Percentiles rank a stretch among this genome's conserved stretches.
Evolutionary conservation across 2,888 invertebrate genomes (phyloP).

Genomic region (Torymus aiolomorphi): DNA sequence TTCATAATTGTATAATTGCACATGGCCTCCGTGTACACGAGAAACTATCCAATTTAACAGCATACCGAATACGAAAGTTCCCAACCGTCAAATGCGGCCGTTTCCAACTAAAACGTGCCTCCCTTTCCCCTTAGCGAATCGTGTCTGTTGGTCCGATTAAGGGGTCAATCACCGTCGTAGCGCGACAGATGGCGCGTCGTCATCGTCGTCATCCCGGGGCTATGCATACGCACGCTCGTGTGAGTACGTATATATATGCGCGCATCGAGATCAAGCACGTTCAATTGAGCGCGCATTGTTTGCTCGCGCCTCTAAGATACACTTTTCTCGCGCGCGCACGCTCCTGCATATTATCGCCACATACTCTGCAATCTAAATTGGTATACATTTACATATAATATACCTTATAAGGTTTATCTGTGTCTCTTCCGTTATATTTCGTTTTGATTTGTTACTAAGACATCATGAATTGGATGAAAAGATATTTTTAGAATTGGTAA

Average conservation of each 20-base stretch:
- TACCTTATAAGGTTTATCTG: too few relatives aligned
- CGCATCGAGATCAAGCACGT: constrained; percentile 11
- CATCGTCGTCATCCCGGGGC: not conserved
- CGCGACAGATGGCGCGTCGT: not conserved
- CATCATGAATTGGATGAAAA: too few relatives aligned
- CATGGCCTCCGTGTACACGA: too few relatives aligned
- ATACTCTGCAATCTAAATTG: too few relatives aligned
- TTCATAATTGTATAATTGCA: too few relatives aligned
- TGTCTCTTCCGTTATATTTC: too few relatives aligned
- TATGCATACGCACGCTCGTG: not conserved
- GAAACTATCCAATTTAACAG: too few relatives aligned
- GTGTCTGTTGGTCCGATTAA: constrained; percentile 34
- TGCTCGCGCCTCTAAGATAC: constrained; percentile 14
- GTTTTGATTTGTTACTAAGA: too few relatives aligned
- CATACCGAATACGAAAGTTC: too few relatives aligned
- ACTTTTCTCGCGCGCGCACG: not conserved
- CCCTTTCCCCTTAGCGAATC: constrained; percentile 30
- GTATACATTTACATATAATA: too few relatives aligned
- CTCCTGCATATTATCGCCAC: too few relatives aligned
- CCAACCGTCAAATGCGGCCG: not conserved
- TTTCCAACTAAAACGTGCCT: constrained; percentile 12
- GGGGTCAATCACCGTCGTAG: constrained; percentile 38
- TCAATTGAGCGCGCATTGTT: constrained; percentile 22
- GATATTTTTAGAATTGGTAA: too few relatives aligned
- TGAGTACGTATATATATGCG: not conserved